Conservation (phyloP, 2,797 vertebrate genomes). For the Chaetophractus vellerosus region DNA sequence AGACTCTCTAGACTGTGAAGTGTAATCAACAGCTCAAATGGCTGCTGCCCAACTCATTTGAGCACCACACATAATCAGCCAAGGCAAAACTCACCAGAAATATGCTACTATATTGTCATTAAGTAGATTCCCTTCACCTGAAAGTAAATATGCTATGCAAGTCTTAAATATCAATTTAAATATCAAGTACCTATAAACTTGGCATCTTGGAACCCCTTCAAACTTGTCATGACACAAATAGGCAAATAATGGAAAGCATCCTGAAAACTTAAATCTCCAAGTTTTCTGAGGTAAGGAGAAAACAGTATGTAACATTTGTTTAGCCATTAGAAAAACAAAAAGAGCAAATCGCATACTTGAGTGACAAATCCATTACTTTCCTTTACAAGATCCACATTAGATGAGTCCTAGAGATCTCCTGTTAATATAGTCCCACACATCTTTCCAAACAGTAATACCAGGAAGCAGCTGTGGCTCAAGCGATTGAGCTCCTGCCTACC, state of each 20-base stretch:
- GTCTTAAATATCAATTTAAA: conserved; percentile 16
- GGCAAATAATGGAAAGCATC: too few relatives aligned
- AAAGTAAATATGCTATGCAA: conserved; percentile 32
- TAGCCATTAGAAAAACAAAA: background rate
- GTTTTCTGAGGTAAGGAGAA: conserved; percentile 9
- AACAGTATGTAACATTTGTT: conserved; percentile 6
- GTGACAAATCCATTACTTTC: background rate
- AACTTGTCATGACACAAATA: background rate
- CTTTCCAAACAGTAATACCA: background rate
- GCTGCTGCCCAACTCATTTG: background rate
- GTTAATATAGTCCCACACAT: background rate
- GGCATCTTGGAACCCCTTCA: conserved; percentile 41
- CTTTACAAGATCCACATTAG: conserved; percentile 28
- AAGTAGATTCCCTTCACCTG: conserved; percentile 17
- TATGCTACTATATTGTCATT: background rate
- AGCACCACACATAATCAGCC: background rate
- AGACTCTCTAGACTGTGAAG: background rate
- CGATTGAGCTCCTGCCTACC: too few relatives aligned
- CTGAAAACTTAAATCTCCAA: background rate
- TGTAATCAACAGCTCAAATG: background rate
- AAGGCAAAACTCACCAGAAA: conserved; percentile 31
- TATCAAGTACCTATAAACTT: background rate
- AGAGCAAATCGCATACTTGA: background rate
- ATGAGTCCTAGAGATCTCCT: background rate
- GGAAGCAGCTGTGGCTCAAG: too few relatives aligned